Evolutionary conservation across 2,888 invertebrate species (phyloP).

Genomic region (Ectemnius lituratus): DNA sequence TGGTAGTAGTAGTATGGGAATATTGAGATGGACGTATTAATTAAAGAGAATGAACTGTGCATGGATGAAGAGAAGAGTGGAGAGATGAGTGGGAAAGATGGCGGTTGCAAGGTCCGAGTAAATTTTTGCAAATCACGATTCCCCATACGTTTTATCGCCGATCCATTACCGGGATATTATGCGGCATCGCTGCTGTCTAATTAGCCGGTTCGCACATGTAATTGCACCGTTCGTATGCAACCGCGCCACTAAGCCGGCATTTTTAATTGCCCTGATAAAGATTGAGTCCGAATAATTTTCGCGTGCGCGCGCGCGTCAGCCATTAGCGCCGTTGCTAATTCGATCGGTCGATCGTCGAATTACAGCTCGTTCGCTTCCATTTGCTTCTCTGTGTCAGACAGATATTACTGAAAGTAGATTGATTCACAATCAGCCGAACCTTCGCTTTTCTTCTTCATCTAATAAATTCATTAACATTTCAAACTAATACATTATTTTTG

Average conservation of each 20-base stretch:
- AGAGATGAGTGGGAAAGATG: too few species aligned
- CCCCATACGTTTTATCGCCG: slow-evolving; percentile 20
- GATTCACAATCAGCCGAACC: too few species aligned
- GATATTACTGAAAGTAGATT: neutral
- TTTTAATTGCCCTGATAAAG: slow-evolving; percentile 8
- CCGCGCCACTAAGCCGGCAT: slow-evolving; percentile 9
- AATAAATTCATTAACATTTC: too few species aligned
- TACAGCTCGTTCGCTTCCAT: slow-evolving; percentile 1
- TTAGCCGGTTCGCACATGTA: slow-evolving; percentile 24
- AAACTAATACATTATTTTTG: too few species aligned
- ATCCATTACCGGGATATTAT: slow-evolving; percentile 21
- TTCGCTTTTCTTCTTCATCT: too few species aligned
- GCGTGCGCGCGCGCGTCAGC: neutral
- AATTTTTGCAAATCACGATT: slow-evolving; percentile 44
- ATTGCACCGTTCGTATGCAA: slow-evolving; percentile 24
- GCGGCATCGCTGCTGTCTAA: slow-evolving; percentile 25
- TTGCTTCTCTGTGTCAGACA: neutral
- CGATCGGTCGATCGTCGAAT: neutral
- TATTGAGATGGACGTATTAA: too few species aligned
- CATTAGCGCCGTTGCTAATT: neutral
- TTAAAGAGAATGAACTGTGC: too few species aligned
- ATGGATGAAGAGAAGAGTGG: too few species aligned
- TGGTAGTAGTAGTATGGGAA: too few species aligned
- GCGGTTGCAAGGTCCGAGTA: neutral
- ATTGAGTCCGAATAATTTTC: slow-evolving; percentile 13